Conservation (phyloP, 2,888 invertebrate genomes). For the Eupithecia subumbrata region DNA sequence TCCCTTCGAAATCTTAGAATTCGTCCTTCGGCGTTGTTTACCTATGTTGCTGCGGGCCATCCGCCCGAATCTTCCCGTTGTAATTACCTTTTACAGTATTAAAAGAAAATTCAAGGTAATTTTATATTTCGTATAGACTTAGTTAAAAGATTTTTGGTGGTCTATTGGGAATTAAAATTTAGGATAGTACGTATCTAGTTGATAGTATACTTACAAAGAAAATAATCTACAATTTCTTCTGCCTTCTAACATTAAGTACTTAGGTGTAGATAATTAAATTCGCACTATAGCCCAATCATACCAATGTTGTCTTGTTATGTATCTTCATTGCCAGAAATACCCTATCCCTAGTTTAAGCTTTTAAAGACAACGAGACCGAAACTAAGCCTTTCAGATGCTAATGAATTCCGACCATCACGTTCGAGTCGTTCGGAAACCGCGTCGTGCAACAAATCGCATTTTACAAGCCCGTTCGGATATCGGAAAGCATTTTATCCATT, state of each 20-base stretch:
- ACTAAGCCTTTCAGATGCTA: conserved; percentile 4
- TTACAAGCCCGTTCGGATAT: conserved; percentile 49
- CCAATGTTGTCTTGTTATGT: background rate
- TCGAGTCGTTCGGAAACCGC: conserved; percentile 31
- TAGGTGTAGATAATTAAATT: background rate
- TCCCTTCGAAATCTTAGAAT: conserved; percentile 11
- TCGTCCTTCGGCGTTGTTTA: conserved; percentile 20
- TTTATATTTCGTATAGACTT: background rate
- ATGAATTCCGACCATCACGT: conserved; percentile 33
- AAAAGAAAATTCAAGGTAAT: conserved; percentile 16
- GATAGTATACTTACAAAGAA: no score
- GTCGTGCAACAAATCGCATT: conserved; percentile 43
- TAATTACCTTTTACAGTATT: conserved; percentile 58
- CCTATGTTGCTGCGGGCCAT: conserved; percentile 62
- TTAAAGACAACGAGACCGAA: background rate
- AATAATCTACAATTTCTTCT: background rate
- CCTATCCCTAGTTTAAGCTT: background rate
- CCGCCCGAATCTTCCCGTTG: conserved; percentile 60
- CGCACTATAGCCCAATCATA: background rate
- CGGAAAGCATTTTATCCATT: conserved; percentile 56
- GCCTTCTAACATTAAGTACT: background rate
- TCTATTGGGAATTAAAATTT: background rate
- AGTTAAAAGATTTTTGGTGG: background rate
- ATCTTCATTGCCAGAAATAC: background rate
- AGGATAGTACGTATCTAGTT: background rate